Percentiles rank a stretch among this genome's conserved stretches.
Evolutionary conservation across 1,140 invertebrate species (phyloP).

Genomic region (Drosophila ogumai): DNA sequence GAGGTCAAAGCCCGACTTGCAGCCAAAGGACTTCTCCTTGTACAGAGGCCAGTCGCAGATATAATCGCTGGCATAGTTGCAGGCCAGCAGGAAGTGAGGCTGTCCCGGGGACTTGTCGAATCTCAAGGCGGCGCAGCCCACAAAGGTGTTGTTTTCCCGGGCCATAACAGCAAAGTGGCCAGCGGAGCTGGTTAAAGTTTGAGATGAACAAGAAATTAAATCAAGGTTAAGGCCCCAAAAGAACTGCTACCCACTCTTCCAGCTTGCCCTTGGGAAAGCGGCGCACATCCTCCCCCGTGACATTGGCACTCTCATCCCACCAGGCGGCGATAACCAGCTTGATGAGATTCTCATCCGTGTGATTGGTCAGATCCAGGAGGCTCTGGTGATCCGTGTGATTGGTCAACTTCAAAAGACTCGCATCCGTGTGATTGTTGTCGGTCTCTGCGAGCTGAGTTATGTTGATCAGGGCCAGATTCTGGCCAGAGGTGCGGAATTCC

Average conservation of each 20-base stretch:
- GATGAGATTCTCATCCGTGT: background rate
- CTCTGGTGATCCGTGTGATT: conserved; percentile 16
- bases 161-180: conserved; percentile 68
- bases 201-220: background rate
- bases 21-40: conserved; percentile 33
- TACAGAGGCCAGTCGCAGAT: conserved; percentile 45
- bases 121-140: conserved; percentile 60
- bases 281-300: conserved; percentile 24
- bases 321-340: too few species aligned
- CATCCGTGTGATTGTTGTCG: conserved; percentile 6
- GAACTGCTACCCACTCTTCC: conserved; percentile 44
- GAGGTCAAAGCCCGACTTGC: conserved; percentile 55
- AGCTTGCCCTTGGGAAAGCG: conserved; percentile 59
- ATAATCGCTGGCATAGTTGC: conserved; percentile 65
- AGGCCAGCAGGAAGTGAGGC: conserved; percentile 58
- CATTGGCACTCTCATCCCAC: conserved; percentile 11
- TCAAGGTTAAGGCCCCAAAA: background rate
- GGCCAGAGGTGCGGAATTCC: conserved; percentile 52
- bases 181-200: conserved; percentile 29
- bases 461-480: conserved; percentile 48
- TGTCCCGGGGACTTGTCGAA: conserved; percentile 9
- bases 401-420: conserved; percentile 14
- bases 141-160: conserved; percentile 59
- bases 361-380: conserved; percentile 9
- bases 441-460: conserved; percentile 1